phyloP scores from a whole-genome alignment of 2,797 vertebrate species.

The Thunnus albacares region DNA sequence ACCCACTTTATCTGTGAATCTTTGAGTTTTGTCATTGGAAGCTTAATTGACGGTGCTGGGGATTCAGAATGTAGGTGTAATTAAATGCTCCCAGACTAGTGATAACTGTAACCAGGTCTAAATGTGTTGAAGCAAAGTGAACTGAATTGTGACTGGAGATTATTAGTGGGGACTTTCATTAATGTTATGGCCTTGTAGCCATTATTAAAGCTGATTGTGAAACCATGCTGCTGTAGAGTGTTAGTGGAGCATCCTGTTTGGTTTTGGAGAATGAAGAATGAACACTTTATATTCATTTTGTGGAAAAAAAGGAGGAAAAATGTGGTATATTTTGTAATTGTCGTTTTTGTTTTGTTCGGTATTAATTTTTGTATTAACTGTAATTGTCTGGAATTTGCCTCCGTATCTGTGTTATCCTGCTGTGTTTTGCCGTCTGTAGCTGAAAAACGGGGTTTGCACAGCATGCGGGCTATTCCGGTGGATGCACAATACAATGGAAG shows the following conservation, averaged over 20 bases:
- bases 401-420: conserved; percentile 11
- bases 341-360: background rate
- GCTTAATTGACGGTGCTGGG: conserved; percentile 41
- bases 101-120: conserved; percentile 47
- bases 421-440: conserved; percentile 36
- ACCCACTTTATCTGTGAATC: conserved; percentile 67
- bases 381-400: conserved; percentile 21
- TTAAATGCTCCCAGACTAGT: conserved; percentile 66
- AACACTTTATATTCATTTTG: background rate
- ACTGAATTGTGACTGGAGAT: conserved; percentile 37
- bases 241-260: background rate
- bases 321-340: background rate
- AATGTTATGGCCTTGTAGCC: background rate
- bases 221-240: background rate
- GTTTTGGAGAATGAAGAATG: background rate
- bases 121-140: conserved; percentile 29
- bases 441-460: conserved; percentile 53
- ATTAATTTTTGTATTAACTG: background rate
- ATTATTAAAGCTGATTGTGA: background rate
- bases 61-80: conserved; percentile 62
- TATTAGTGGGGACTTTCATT: conserved; percentile 10
- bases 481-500: conserved; percentile 29
- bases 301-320: background rate
- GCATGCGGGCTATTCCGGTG: conserved; percentile 17
- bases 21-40: conserved; percentile 55